phyloP scores from a whole-genome alignment of 2,888 invertebrate species.

The Epiblema foenella region DNA sequence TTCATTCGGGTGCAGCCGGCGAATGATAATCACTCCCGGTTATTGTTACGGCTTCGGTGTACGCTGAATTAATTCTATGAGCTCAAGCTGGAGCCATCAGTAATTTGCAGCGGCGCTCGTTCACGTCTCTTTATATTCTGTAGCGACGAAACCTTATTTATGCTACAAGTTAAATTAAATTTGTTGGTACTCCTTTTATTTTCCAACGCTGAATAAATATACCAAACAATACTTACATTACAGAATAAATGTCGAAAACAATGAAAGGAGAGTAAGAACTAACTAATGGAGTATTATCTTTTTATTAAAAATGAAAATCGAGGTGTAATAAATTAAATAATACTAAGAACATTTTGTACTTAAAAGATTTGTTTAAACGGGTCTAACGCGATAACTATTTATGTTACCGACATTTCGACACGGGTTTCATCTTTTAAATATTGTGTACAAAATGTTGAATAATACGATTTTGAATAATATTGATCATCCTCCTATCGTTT shows the following conservation, averaged over 20 bases:
- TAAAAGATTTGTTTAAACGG: no score
- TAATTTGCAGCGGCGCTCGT: constrained; percentile 37
- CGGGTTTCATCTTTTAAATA: no score
- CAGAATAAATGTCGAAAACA: neutral
- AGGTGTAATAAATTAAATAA: neutral
- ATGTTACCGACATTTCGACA: no score
- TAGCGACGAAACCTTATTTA: constrained; percentile 23
- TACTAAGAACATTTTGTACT: no score
- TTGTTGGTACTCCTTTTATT: neutral
- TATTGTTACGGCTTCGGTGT: constrained; percentile 66
- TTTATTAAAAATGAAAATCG: neutral
- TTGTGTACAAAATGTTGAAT: no score
- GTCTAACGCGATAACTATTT: no score
- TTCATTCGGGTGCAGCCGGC: constrained; percentile 61
- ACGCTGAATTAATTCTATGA: constrained; percentile 67
- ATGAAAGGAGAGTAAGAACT: neutral
- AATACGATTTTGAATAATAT: no score
- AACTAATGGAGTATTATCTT: neutral
- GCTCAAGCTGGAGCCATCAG: constrained; percentile 55
- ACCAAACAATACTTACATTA: neutral
- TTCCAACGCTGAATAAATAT: neutral
- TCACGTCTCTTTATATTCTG: constrained; percentile 30
- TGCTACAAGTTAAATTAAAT: neutral
- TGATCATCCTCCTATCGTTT: no score
- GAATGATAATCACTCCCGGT: constrained; percentile 68